Evolutionary conservation across 1,140 invertebrate genomes (phyloP), one percentile per base, ranked within the genome.

Genomic region (Dendrolimus kikuchii): DNA sequence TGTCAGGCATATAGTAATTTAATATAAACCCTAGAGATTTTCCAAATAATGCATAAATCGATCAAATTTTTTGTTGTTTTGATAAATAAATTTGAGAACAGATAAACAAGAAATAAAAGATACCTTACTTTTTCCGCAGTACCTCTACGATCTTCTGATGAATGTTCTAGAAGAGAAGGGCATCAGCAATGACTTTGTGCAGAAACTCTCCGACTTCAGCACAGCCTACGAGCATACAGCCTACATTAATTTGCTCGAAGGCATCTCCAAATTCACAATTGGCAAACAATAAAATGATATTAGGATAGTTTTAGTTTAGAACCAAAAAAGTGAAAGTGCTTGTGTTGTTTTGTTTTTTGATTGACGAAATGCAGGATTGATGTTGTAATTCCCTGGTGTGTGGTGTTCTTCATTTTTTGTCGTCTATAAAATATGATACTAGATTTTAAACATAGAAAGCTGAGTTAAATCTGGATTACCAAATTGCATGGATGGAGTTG

Each of bases 141-240:
- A 96, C 74, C 86, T 99, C 37, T 98, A 98, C 75, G 97, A 98
- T 81, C 89, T 98, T 23, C 86, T 98, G 44, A 95, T 98, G 94
- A 97, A 98, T 71, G 90, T 95, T 55, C 88, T 99, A 49, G 96
- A 98, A 77, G 96, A 98, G 72, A 95, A 97, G 70, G 96, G 96
- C 38, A 90, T 99, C 54, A 93, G 92, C 56, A 96, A 97, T 77
- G 95, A 97, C 60, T 98, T 98, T 88, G 93, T 92, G 6, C 93
- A 96, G 53, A 95, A 97, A 78, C 68, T 99, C 1, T 91, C 94
- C 0, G 92, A 95, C 45, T 92, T 96, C 61, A 95, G 95, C 71
- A 98, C 97, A 3, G 90, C 89, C 8, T 98, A 98, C 72, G 97
- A 99, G 84, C 96, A 98, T 71, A 89, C 90, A 4, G 92, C 93